Conservation (phyloP, 2,113 vertebrate species). For the Microcebus ravelobensis region DNA sequence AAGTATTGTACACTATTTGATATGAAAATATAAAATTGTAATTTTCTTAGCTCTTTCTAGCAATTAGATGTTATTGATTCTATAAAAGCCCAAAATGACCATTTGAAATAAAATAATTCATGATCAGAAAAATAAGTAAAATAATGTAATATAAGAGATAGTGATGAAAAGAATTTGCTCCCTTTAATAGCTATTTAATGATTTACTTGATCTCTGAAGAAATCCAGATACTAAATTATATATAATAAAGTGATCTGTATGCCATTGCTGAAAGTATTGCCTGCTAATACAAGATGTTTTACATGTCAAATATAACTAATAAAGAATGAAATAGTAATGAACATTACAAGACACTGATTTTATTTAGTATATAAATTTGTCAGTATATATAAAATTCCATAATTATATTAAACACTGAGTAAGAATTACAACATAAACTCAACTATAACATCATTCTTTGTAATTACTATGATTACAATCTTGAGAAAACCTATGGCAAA, state of each 20-base stretch:
- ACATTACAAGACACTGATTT: not conserved
- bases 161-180: not conserved
- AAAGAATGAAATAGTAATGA: not conserved
- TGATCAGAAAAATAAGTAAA: not conserved
- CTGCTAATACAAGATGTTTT: not conserved
- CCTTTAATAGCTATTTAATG: not conserved
- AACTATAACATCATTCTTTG: not conserved
- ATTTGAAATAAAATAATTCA: not conserved
- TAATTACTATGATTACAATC: not conserved
- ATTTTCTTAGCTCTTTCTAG: not conserved
- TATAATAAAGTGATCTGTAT: not conserved
- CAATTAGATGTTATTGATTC: not conserved
- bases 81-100: not conserved
- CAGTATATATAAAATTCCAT: not conserved
- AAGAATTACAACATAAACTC: not conserved
- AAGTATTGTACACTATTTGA: not conserved
- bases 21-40: not conserved
- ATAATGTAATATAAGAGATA: not conserved
- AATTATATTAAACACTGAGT: not conserved
- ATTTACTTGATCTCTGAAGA: not conserved
- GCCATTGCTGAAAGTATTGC: not conserved
- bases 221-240: not conserved
- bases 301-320: not conserved
- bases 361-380: not conserved
- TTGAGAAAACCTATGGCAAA: not conserved